Percentiles rank a stretch among this genome's conserved stretches.
Evolutionary conservation across 2,888 invertebrate species (phyloP).

Genomic region (Drosophila borealis): DNA sequence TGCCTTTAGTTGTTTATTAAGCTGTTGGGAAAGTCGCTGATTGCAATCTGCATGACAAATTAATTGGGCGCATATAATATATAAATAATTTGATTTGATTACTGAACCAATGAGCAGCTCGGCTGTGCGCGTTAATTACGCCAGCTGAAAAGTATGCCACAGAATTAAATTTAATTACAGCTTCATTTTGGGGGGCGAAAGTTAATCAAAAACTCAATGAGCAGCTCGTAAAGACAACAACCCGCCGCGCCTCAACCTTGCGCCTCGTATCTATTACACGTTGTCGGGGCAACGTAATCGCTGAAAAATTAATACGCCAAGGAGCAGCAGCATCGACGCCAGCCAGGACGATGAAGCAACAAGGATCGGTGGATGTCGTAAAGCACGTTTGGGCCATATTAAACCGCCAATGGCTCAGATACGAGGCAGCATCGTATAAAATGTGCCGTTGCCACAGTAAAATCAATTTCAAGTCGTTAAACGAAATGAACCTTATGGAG

Average conservation of each 20-base stretch:
- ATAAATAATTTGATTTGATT: conserved; percentile 59
- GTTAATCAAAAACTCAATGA: conserved; percentile 79
- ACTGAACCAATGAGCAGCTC: conserved; percentile 52
- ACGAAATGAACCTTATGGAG: conserved; percentile 81
- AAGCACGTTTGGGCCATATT: conserved; percentile 80
- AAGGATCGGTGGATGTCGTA: conserved; percentile 62
- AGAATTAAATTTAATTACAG: conserved; percentile 80
- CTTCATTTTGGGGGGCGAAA: conserved; percentile 67
- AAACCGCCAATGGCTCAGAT: conserved; percentile 56
- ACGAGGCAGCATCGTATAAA: conserved; percentile 62
- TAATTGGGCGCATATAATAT: conserved; percentile 36
- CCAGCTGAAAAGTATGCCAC: conserved; percentile 66
- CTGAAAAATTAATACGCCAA: conserved; percentile 73
- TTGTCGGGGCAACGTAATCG: conserved; percentile 75
- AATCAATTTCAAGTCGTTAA: conserved; percentile 83
- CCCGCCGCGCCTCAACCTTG: conserved; percentile 7
- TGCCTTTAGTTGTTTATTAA: conserved; percentile 31
- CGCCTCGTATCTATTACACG: conserved; percentile 65
- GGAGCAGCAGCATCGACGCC: conserved; percentile 12
- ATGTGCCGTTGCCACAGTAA: conserved; percentile 71
- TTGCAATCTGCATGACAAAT: conserved; percentile 35
- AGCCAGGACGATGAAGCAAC: conserved; percentile 43
- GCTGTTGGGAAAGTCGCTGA: conserved; percentile 18
- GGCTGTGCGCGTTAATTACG: conserved; percentile 57
- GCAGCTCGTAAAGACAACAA: conserved; percentile 68